Evolutionary conservation across 2,113 vertebrate genomes (phyloP).

Genomic region (human (Homo sapiens)): DNA sequence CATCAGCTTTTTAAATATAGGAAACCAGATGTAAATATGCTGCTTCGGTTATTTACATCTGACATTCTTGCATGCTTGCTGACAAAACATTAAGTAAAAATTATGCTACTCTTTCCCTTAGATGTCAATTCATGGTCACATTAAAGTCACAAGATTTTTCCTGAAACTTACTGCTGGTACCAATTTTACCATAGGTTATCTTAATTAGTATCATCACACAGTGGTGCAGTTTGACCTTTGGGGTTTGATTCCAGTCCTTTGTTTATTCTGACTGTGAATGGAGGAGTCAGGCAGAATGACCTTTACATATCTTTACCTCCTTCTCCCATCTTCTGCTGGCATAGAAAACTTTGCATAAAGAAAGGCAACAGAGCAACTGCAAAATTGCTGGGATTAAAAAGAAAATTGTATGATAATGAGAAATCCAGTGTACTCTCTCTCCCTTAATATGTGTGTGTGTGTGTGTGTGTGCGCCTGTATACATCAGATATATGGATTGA

Average conservation of each 20-base stretch:
- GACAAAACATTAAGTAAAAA: slow-evolving; percentile 58
- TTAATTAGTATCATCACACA: not conserved
- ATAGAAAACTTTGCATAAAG: not conserved
- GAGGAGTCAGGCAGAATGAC: not conserved
- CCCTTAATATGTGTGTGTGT: not conserved
- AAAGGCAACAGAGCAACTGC: not conserved
- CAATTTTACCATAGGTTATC: not conserved
- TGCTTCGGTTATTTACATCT: slow-evolving; percentile 43
- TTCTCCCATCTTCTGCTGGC: not conserved
- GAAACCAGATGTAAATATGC: slow-evolving; percentile 53
- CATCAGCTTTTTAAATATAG: slow-evolving; percentile 53
- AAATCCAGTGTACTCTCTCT: not conserved
- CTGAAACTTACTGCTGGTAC: not conserved
- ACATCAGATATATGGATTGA: not conserved
- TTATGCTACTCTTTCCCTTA: not conserved
- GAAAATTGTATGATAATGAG: not conserved
- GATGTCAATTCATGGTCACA: not conserved
- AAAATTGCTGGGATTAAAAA: not conserved
- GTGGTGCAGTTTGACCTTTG: not conserved
- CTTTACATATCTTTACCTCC: not conserved
- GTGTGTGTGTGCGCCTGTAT: accelerated
- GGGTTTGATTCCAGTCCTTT: not conserved
- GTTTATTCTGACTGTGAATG: not conserved
- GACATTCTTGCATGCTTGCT: slow-evolving; percentile 39
- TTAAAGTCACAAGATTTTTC: slow-evolving; percentile 13